Evolutionary conservation across 2,888 invertebrate genomes (phyloP).

Genomic region (Podotricha telesiphe): DNA sequence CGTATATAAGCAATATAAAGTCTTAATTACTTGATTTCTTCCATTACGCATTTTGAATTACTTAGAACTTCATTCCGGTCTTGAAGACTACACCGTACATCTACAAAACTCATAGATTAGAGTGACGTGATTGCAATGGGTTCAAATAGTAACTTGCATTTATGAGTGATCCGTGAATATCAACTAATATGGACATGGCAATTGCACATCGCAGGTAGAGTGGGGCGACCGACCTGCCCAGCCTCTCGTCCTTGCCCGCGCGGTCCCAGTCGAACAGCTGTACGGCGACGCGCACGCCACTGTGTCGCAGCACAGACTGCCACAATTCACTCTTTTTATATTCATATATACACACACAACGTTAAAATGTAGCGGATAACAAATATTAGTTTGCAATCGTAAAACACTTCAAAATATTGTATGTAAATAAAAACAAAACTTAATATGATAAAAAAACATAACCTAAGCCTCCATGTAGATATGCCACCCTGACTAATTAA

Average conservation of each 20-base stretch:
- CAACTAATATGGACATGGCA: background rate
- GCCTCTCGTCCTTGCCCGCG: conserved; percentile 94
- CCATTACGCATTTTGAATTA: too few relatives aligned
- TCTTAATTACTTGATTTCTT: too few relatives aligned
- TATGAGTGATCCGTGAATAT: background rate
- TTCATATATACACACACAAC: conserved; percentile 36
- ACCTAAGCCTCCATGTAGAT: conserved; percentile 16
- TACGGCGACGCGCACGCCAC: conserved; percentile 71
- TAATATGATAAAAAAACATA: conserved; percentile 1
- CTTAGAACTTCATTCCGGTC: too few relatives aligned
- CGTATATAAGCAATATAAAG: too few relatives aligned
- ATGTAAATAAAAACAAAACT: background rate
- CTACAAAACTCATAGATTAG: too few relatives aligned
- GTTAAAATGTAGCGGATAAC: conserved; percentile 23
- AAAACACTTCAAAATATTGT: conserved; percentile 1
- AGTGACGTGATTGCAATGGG: background rate
- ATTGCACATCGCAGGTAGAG: conserved; percentile 5
- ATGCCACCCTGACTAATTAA: conserved; percentile 19
- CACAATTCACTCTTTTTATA: conserved; percentile 64
- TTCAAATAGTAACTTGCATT: conserved; percentile 12
- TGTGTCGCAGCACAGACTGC: conserved; percentile 74
- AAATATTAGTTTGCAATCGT: conserved; percentile 33
- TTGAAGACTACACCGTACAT: too few relatives aligned
- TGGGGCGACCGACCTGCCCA: conserved; percentile 90
- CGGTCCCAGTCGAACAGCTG: conserved; percentile 96